Percentiles rank a stretch among this genome's conserved stretches.
phyloP scores from a whole-genome alignment of 2,797 vertebrate genomes.

The Synaphobranchus kaupii region DNA sequence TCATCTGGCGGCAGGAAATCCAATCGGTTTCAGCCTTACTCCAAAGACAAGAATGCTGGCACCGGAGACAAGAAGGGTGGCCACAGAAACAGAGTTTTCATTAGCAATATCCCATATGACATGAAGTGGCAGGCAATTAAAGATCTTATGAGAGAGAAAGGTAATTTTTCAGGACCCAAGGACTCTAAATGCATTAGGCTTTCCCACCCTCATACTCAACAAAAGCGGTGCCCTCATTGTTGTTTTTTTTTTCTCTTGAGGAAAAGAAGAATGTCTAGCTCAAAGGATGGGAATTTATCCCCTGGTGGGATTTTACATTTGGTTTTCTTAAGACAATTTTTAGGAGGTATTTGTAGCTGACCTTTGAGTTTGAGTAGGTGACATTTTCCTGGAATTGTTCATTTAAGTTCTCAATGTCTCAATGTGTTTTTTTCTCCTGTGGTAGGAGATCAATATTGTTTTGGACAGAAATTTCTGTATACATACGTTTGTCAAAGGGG shows the following conservation, averaged over 20 bases:
- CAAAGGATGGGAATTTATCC: constrained; percentile 50
- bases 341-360: constrained; percentile 44
- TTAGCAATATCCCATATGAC: constrained; percentile 99
- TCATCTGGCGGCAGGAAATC: constrained; percentile 79
- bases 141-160: constrained; percentile 99
- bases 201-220: constrained; percentile 41
- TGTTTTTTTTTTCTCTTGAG: constrained; percentile 44
- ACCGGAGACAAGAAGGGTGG: constrained; percentile 84
- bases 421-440: constrained; percentile 43
- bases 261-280: constrained; percentile 54
- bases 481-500: constrained; percentile 62
- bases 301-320: constrained; percentile 47
- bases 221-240: constrained; percentile 46
- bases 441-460: constrained; percentile 67
- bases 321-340: background rate
- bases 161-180: constrained; percentile 72
- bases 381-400: constrained; percentile 57
- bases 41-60: constrained; percentile 85
- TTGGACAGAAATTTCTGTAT: constrained; percentile 61
- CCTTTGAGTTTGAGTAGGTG: constrained; percentile 48
- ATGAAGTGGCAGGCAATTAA: constrained; percentile 99
- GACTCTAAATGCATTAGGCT: constrained; percentile 18
- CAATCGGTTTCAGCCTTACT: constrained; percentile 90
- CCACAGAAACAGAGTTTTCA: constrained; percentile 93
- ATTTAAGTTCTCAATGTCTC: constrained; percentile 38